Percentiles rank a stretch among this genome's conserved stretches.
Conservation (phyloP, 2,888 invertebrate species). For the Erannis defoliaria region DNA sequence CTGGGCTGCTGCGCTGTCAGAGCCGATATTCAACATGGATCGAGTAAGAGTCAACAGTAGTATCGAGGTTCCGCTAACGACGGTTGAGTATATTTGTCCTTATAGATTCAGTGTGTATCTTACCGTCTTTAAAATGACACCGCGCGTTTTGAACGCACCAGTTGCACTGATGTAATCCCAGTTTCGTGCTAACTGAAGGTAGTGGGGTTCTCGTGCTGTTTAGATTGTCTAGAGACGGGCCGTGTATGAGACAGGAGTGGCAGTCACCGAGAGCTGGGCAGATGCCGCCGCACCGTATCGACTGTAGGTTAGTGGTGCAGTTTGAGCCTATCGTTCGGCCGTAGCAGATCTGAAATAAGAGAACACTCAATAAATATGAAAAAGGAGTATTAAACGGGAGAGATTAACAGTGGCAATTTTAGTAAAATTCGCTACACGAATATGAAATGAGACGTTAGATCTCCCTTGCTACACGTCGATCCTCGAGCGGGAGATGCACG, state of each 20-base stretch:
- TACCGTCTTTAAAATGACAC: conserved; percentile 95
- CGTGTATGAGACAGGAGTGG: conserved; percentile 95
- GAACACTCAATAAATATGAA: conserved; percentile 16
- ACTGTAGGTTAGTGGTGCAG: conserved; percentile 96
- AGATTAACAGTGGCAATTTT: too few species aligned
- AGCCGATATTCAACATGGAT: too few species aligned
- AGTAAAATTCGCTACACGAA: too few species aligned
- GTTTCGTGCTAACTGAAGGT: conserved; percentile 90
- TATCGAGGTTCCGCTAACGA: too few species aligned
- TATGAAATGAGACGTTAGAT: not conserved
- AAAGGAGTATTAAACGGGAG: too few species aligned
- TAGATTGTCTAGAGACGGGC: conserved; percentile 84
- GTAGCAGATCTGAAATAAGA: conserved; percentile 89
- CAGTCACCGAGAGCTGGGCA: conserved; percentile 96
- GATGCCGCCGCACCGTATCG: conserved; percentile 94
- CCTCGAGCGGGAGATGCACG: too few species aligned
- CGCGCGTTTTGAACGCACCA: conserved; percentile 98
- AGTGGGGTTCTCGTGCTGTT: conserved; percentile 69
- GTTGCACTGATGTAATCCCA: conserved; percentile 93
- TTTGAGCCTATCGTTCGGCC: conserved; percentile 95
- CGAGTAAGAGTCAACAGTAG: too few species aligned
- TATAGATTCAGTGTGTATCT: too few species aligned
- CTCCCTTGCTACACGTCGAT: too few species aligned
- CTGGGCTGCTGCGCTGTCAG: too few species aligned
- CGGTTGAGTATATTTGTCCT: too few species aligned